These are phyloP conservation scores for Enteromius afrohamiltoni DNA, from an alignment of 2,797 vertebrate genomes.

Conservation along the genomic window DNA sequence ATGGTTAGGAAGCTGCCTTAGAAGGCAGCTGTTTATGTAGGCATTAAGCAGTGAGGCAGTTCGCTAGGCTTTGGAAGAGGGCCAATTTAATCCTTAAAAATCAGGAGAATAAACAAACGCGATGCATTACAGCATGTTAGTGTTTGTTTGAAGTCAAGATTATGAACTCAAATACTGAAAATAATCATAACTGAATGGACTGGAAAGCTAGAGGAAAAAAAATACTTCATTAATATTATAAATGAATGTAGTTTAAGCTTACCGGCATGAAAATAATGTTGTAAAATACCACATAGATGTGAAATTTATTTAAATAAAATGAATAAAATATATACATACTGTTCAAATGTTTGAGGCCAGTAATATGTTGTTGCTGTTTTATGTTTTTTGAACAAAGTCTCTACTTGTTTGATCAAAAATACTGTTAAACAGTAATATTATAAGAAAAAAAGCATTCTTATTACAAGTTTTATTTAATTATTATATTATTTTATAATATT, in stretches of 20 bases:
- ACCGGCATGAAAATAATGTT: not conserved
- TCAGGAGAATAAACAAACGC: slow-evolving; percentile 16
- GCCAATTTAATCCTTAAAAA: slow-evolving; percentile 26
- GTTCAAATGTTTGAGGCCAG: not conserved
- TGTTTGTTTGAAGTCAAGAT: not conserved
- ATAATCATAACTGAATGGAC: not conserved
- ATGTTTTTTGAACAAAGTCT: not conserved
- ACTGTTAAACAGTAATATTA: not conserved
- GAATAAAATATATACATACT: not conserved
- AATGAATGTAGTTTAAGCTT: not conserved
- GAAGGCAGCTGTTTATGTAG: slow-evolving; percentile 28
- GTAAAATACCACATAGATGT: not conserved
- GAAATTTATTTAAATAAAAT: too few relatives aligned
- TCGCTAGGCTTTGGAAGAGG: not conserved
- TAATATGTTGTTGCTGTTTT: not conserved
- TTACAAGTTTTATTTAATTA: too few relatives aligned
- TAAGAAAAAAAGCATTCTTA: not conserved
- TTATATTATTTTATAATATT: too few relatives aligned
- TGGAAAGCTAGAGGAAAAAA: not conserved
- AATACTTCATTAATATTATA: not conserved
- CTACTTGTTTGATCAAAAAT: not conserved
- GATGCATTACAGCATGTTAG: not conserved
- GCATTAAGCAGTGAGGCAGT: not conserved
- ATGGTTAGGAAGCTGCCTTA: slow-evolving; percentile 14
- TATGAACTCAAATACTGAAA: slow-evolving; percentile 20